A percentile compares a stretch with the other conserved stretches of the same genome.
These are phyloP conservation scores for Bombyx mori DNA, from an alignment of 1,140 invertebrate genomes.

Conservation along the genomic window DNA sequence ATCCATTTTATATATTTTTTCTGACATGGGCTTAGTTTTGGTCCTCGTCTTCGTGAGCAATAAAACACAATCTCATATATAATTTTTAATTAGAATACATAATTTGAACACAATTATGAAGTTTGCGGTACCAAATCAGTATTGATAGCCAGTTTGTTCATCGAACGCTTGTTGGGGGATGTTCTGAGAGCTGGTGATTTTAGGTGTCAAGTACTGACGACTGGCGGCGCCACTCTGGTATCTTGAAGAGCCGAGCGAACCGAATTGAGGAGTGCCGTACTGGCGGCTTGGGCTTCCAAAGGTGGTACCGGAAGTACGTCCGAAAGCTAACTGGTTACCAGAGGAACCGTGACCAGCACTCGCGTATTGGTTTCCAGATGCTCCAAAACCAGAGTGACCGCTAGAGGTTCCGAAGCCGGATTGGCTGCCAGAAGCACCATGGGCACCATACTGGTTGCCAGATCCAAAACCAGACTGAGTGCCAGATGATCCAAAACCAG, in stretches of 20 bases:
- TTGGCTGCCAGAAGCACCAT: background rate
- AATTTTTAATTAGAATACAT: constrained; percentile 11
- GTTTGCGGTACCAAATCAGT: constrained; percentile 21
- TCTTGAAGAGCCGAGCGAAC: background rate
- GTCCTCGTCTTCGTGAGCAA: too few species aligned
- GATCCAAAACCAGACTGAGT: constrained; percentile 6
- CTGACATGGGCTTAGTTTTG: too few species aligned
- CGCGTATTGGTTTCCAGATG: too few species aligned
- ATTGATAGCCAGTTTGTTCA: constrained; percentile 52
- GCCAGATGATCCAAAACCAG: background rate
- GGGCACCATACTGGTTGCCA: background rate
- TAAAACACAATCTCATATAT: constrained; percentile 3
- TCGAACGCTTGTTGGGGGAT: constrained; percentile 54
- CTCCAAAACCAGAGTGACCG: background rate
- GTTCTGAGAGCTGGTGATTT: constrained; percentile 27
- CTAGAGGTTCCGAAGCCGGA: background rate
- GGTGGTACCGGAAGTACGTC: background rate
- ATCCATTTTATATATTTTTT: too few species aligned
- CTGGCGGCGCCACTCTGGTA: constrained; percentile 23
- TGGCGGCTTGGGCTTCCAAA: constrained; percentile 3
- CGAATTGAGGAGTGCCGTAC: constrained; percentile 7
- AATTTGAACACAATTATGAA: constrained; percentile 8
- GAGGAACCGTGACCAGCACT: too few species aligned
- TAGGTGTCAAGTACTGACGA: constrained; percentile 51
- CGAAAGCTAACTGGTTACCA: too few species aligned